Evolutionary conservation across 2,797 vertebrate species (phyloP), one percentile per base, ranked within the genome.

Genomic region (Squalus acanthias): DNA sequence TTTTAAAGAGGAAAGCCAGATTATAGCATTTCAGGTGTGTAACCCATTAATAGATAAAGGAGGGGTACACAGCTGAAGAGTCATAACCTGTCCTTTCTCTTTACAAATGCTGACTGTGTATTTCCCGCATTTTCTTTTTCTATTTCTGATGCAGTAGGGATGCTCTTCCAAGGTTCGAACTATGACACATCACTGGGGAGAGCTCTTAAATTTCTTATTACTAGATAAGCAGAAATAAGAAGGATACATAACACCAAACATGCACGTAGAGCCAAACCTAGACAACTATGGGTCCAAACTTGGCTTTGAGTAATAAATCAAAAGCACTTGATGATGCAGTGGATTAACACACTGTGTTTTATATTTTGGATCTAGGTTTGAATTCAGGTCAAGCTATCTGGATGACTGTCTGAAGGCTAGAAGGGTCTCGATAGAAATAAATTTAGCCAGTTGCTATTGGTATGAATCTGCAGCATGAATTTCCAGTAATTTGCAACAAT

Each of bases 331-430:
- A 60, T 91, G 57, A 63, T 17, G 7, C 33, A 92, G 15, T 85
- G 20, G 17, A 85, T 85, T 85, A 85, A 24, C 82, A 85, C 46
- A 89, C 22, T 88, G 53, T 89, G 33, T 89, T 92, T 39, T 0
- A 20, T 17, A 8, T 92, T 92, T 63, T 92, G 60, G 4, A 60
- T n/a, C 60, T n/a, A 63, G 1, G 89, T 65, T 92, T 63, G 33
- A n/a, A 92, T 92, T 92, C 89, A 92, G 89, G 33, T 65, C 89
- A 92, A 93, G 24, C 17, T 39, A 46, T 67, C 8, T 69, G 91
- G n/a, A 93, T 24, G 8, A 46, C 0, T 69, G n/a, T 8, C 46
- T 63, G 26, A 63, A 33, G 88, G 60, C 57, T n/a, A 63, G 26
- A 89, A 29, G 26, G 22, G 17, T 39, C 15, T 67, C n/a, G 7